phyloP scores from a whole-genome alignment of 2,797 vertebrate species.

The Melanogrammus aeglefinus region DNA sequence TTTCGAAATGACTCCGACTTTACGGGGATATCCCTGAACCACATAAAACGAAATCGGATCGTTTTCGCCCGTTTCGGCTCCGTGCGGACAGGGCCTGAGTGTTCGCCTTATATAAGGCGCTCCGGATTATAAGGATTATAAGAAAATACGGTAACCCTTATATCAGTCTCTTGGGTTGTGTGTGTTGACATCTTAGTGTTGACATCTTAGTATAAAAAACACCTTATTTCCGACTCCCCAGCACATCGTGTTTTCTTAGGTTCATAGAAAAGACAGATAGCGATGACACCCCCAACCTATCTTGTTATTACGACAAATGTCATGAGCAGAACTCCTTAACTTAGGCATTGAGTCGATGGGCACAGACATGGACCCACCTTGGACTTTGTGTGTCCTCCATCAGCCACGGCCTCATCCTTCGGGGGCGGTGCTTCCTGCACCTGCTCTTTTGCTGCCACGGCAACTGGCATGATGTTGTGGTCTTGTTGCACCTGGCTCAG shows the following conservation, averaged over 20 bases:
- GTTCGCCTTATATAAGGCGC: too few relatives aligned
- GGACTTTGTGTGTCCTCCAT: constrained; percentile 2
- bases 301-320: too few relatives aligned
- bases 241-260: not conserved
- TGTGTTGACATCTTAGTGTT: not conserved
- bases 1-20: too few relatives aligned
- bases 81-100: too few relatives aligned
- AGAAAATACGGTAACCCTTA: not conserved
- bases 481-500: constrained; percentile 76
- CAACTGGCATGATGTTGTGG: constrained; percentile 31
- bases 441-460: constrained; percentile 32
- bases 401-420: not conserved
- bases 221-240: not conserved
- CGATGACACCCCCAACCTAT: too few relatives aligned
- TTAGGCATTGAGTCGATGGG: not conserved
- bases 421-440: constrained; percentile 25
- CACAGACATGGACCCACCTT: not conserved
- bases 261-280: not conserved
- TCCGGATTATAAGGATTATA: too few relatives aligned
- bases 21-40: too few relatives aligned
- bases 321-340: not conserved
- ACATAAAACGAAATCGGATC: too few relatives aligned
- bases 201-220: not conserved
- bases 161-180: not conserved
- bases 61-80: too few relatives aligned